These are phyloP conservation scores for Drosophila ohnishii DNA, from an alignment of 1,140 invertebrate species.

Conservation along the genomic window DNA sequence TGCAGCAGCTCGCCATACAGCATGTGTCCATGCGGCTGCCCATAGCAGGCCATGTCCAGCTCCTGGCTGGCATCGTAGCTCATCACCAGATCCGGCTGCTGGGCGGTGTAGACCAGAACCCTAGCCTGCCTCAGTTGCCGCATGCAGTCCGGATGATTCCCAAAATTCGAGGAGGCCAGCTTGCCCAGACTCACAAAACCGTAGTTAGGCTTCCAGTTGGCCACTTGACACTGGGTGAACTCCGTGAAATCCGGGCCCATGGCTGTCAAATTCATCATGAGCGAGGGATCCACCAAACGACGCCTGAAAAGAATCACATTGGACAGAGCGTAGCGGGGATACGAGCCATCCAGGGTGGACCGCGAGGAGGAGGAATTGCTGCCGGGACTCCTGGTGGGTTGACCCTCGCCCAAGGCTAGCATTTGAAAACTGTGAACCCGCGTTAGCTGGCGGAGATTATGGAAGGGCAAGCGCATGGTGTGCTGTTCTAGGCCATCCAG, in stretches of 20 bases:
- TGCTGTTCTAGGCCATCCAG: slow-evolving; percentile 75
- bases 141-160: slow-evolving; percentile 68
- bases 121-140: slow-evolving; percentile 56
- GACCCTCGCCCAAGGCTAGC: slow-evolving; percentile 68
- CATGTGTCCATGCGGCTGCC: slow-evolving; percentile 68
- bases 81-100: slow-evolving; percentile 73
- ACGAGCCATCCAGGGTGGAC: slow-evolving; percentile 58
- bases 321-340: slow-evolving; percentile 56
- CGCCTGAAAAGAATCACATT: slow-evolving; percentile 76
- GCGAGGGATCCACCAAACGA: slow-evolving; percentile 41
- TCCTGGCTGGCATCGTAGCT: slow-evolving; percentile 68
- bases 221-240: slow-evolving; percentile 77
- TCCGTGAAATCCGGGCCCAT: slow-evolving; percentile 81
- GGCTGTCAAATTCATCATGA: slow-evolving; percentile 70
- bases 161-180: slow-evolving; percentile 54
- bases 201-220: slow-evolving; percentile 79
- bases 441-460: slow-evolving; percentile 52
- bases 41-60: slow-evolving; percentile 68
- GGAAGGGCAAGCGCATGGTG: slow-evolving; percentile 54
- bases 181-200: slow-evolving; percentile 65
- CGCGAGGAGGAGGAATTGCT: slow-evolving; percentile 59
- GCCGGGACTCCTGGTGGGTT: slow-evolving; percentile 40
- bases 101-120: slow-evolving; percentile 65
- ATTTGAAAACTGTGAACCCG: slow-evolving; percentile 67
- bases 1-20: slow-evolving; percentile 73